Percentiles rank a stretch among this genome's conserved stretches.
Conservation (phyloP, 2,113 vertebrate species). For the Burhinus oedicnemus region DNA sequence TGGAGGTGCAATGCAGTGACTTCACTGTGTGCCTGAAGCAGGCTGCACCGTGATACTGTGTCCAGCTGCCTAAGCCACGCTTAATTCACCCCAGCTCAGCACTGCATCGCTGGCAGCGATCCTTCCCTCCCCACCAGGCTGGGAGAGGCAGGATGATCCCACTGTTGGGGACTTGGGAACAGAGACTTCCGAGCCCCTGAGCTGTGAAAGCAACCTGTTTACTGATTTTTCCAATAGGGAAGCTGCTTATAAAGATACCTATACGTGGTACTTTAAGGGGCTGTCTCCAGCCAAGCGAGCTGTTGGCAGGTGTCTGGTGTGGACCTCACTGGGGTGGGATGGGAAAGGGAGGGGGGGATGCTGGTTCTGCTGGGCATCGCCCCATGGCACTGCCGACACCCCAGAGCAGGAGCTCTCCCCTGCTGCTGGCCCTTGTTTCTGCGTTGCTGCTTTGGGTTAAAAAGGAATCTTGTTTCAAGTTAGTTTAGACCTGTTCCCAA, state of each 20-base stretch:
- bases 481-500: not conserved
- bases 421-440: not conserved
- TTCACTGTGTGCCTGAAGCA: not conserved
- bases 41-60: not conserved
- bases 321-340: not conserved
- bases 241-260: not conserved
- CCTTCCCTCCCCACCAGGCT: not conserved
- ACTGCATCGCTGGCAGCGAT: accelerated
- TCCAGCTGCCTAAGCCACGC: not conserved
- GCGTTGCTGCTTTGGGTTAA: not conserved
- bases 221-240: not conserved
- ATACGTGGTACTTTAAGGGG: not conserved
- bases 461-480: not conserved
- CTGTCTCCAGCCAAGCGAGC: not conserved
- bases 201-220: not conserved
- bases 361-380: accelerated
- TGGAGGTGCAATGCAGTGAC: not conserved
- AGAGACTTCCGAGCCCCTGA: not conserved
- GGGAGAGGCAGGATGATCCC: not conserved
- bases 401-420: not conserved
- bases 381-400: not conserved
- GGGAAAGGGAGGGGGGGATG: not conserved
- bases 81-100: not conserved
- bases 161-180: accelerated
- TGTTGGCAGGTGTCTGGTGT: not conserved